Base-by-base conservation (phyloP, 1,140 invertebrate genomes). In the Polypedilum pembai region DNA sequence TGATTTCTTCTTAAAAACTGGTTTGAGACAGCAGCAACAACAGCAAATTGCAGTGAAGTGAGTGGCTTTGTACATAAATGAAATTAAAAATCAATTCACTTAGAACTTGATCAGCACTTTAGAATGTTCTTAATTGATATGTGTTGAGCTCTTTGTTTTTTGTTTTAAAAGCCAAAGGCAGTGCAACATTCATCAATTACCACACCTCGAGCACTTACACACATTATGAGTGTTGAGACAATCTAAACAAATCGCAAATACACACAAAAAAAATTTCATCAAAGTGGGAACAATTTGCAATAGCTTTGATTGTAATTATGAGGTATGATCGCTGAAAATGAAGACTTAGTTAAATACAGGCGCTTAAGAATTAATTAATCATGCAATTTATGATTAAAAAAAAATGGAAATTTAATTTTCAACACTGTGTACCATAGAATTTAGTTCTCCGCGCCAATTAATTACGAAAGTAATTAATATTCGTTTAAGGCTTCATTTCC, bases 151-250 rank as follows among this genome's bases (percentile, higher is more conserved):
- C 24, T 33, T 33, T 33, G 24, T 33, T 33, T 33, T 33, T 3
- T 33, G n/a, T 33, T 33, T 56, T 15, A 56, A 56, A 56, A 4
- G n/a, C n/a, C 8, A 15, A 56, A 56, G n/a, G n/a, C n/a, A 56
- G n/a, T 56, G 45, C n/a, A 56, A 56, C 41, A 45, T 45, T 45
- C 41, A 45, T 45, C 41, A 45, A 45, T 45, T 45, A 45, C 45
- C 45, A 56, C 45, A 56, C 45, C 45, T 56, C n/a, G 15, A n/a
- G 12, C 3, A n/a, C 45, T n/a, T 56, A 56, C n/a, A 56, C 45
- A 15, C n/a, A 56, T 56, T 15, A 56, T 12, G 1, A n/a, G 12
- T 56, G n/a, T 56, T 56, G n/a, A 56, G 45, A 33, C 24, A 33
- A 33, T 33, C 24, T 3, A 33, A 33, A 33, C 24, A 33, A 33